phyloP scores from a whole-genome alignment of 2,113 vertebrate genomes.

The Hiodon tergisus region DNA sequence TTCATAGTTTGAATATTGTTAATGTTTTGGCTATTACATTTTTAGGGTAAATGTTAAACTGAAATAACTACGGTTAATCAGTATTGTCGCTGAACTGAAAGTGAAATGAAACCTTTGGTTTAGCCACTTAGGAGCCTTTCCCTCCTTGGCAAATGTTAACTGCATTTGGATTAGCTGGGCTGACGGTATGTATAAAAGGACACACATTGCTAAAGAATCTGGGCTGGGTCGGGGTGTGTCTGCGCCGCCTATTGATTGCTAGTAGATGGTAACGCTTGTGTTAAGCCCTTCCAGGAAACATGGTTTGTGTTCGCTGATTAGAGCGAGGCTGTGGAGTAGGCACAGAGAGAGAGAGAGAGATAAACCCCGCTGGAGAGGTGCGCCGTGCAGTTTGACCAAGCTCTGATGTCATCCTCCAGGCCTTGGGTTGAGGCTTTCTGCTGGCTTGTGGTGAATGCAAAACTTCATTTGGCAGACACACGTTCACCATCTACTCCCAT shows the following conservation, averaged over 20 bases:
- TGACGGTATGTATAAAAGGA: constrained; percentile 24
- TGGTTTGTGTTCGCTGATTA: constrained; percentile 51
- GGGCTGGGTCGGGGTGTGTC: constrained; percentile 44
- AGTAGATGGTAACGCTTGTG: constrained; percentile 45
- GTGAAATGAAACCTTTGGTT: no score
- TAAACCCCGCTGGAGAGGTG: no score
- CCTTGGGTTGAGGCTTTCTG: background rate
- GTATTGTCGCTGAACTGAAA: no score
- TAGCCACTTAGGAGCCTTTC: no score
- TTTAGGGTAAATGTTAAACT: no score
- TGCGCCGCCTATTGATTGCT: constrained; percentile 50
- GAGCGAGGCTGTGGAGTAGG: constrained; percentile 10
- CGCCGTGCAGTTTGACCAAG: background rate
- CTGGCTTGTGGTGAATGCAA: background rate
- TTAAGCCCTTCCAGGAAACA: constrained; percentile 52
- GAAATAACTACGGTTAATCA: no score
- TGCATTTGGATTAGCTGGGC: no score
- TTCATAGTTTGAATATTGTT: no score
- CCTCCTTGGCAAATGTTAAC: no score
- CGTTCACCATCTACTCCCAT: no score
- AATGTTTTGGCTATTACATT: no score
- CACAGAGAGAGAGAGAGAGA: background rate
- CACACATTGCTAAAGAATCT: constrained; percentile 43
- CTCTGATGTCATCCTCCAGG: background rate
- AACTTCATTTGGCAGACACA: no score